Evolutionary conservation across 2,797 vertebrate genomes (phyloP).

Genomic region (Chrosomus eos): DNA sequence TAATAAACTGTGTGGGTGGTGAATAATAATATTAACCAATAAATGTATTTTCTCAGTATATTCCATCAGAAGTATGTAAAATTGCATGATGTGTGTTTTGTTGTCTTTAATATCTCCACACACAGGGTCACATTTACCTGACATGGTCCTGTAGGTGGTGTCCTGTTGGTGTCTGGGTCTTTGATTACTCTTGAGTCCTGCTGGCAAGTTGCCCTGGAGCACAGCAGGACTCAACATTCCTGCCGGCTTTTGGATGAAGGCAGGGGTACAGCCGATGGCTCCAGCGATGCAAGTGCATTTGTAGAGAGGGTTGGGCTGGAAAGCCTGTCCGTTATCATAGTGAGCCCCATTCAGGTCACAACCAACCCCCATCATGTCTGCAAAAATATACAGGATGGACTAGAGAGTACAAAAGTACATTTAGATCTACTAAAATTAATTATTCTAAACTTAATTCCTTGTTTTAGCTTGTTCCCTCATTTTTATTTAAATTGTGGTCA

Average conservation of each 20-base stretch:
- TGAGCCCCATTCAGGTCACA: slow-evolving; percentile 89
- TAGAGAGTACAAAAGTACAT: too few species aligned
- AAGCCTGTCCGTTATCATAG: slow-evolving; percentile 90
- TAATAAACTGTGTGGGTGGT: background rate
- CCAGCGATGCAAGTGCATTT: slow-evolving; percentile 93
- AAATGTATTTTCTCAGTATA: background rate
- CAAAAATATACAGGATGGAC: slow-evolving; percentile 22
- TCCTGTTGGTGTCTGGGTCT: slow-evolving; percentile 76
- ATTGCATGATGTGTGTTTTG: background rate
- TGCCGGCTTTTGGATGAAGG: slow-evolving; percentile 80
- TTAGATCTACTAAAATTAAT: background rate
- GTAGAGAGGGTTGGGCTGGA: slow-evolving; percentile 88
- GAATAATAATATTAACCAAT: background rate
- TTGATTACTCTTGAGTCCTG: slow-evolving; percentile 67
- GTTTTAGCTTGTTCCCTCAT: background rate
- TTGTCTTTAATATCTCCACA: background rate
- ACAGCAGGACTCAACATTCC: slow-evolving; percentile 70
- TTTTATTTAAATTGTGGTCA: background rate
- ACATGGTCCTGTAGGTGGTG: slow-evolving; percentile 79
- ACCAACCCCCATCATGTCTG: slow-evolving; percentile 92
- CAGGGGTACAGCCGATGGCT: slow-evolving; percentile 90
- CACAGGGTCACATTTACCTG: slow-evolving; percentile 81
- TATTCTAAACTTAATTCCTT: background rate
- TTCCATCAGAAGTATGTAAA: slow-evolving; percentile 34
- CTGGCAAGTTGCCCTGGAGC: slow-evolving; percentile 68